Conservation (phyloP, 35 echinoderm and acorn worm genomes). For the Ophioderma brevispina region DNA sequence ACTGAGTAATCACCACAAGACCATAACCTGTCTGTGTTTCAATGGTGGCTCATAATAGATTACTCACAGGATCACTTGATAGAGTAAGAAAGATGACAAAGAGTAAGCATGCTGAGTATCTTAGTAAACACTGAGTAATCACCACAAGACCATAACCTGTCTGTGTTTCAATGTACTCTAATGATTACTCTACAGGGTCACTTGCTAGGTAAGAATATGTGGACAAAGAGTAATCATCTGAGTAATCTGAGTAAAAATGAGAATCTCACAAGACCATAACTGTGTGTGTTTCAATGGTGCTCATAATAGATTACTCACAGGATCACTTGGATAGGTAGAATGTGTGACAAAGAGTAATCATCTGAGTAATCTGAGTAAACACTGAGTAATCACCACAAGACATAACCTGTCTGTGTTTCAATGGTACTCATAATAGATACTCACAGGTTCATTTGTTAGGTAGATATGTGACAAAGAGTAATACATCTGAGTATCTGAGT, state of each 20-base stretch:
- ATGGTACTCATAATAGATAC: conserved; percentile 52
- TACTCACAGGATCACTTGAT: conserved; percentile 84
- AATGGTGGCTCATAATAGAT: conserved; percentile 58
- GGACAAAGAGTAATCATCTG: too few relatives aligned
- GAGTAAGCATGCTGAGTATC: background rate
- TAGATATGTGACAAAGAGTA: too few relatives aligned
- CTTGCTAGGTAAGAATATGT: too few relatives aligned
- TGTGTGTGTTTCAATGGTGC: conserved; percentile 76
- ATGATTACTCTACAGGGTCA: too few relatives aligned
- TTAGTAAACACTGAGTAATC: background rate
- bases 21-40: conserved; percentile 84
- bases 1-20: conserved; percentile 88
- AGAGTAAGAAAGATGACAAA: conserved; percentile 33
- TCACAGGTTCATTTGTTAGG: conserved; percentile 86
- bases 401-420: conserved; percentile 83
- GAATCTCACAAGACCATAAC: conserved; percentile 95
- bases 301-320: conserved; percentile 68
- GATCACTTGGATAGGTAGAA: conserved; percentile 80
- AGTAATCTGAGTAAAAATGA: too few relatives aligned
- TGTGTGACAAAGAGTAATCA: too few relatives aligned
- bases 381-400: too few relatives aligned
- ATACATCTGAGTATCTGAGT: too few relatives aligned
- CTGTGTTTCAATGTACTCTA: too few relatives aligned
- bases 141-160: conserved; percentile 90
- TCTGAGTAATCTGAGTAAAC: too few relatives aligned